Base-by-base conservation (phyloP, 2,797 vertebrate species). In the Dryobates pubescens region DNA sequence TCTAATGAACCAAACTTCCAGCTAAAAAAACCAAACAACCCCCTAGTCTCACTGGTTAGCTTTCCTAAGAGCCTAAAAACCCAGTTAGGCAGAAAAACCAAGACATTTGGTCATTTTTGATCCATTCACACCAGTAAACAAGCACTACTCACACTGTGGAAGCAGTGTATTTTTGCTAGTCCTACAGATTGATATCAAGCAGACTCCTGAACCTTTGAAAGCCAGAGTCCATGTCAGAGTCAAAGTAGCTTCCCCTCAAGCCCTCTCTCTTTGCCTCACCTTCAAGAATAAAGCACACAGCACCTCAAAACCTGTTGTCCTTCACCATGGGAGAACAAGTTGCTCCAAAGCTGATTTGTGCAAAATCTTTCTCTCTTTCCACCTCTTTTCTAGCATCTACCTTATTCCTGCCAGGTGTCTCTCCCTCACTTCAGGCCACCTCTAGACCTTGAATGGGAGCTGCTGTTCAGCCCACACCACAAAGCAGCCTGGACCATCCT, bases 41-140 rank as follows among this genome's bases (percentile, higher is more conserved):
- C 80, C 7, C 45, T 82, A 87, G 22, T 47, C 63, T 64, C 43
- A 41, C 70, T 91, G 65, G 65, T 91, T 57, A 70, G 61, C 19
- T 80, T 84, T 79, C 49, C 86, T 78, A 75, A 59, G 19, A 86
- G 13, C 32, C 41, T 72, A 77, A 91, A 92, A 96, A 88, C 58
- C 32, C 76, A 29, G 23, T 73, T 38, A 45, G 69, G 17, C 6
- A 77, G 88, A 71, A 92, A 77, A 88, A 5, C 36, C 36, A 24
- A 79, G 23, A 47, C 8, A 41, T 65, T 89, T 89, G 56, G 2
- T 18, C 15, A 4, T 2, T 14, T 64, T 80, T 85, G 63, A 71
- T 57, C 38, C 34, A 10, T 34, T 92, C 61, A 79, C 29, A 78
- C 36, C 27, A 23, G 57, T 81, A 88, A 85, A 85, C 9, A 90